phyloP scores from a whole-genome alignment of 2,888 invertebrate species.

The Lamproptera curius region DNA sequence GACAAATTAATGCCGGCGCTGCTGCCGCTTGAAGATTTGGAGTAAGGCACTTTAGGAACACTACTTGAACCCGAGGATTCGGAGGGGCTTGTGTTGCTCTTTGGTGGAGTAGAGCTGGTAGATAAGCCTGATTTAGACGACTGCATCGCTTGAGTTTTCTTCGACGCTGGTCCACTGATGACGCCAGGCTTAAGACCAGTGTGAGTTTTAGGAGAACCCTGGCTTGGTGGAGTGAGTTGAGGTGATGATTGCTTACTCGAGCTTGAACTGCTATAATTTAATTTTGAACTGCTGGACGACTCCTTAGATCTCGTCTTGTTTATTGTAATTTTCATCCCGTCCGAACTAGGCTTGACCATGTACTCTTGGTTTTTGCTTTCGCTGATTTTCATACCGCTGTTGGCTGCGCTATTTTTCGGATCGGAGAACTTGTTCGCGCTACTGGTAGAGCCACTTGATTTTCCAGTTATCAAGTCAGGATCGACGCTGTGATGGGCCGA shows the following conservation, averaged over 20 bases:
- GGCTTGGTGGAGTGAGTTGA: constrained; percentile 68
- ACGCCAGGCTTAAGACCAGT: constrained; percentile 92
- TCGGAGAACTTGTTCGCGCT: constrained; percentile 66
- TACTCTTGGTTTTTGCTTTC: constrained; percentile 87
- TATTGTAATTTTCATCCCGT: constrained; percentile 94
- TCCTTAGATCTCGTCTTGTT: constrained; percentile 91
- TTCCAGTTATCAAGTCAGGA: constrained; percentile 60
- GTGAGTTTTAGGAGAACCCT: constrained; percentile 87
- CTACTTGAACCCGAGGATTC: constrained; percentile 51
- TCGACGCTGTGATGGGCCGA: constrained; percentile 83
- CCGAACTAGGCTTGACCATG: constrained; percentile 92
- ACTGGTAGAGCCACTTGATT: constrained; percentile 67
- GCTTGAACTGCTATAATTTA: constrained; percentile 63
- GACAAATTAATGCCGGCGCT: constrained; percentile 65
- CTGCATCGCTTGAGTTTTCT: constrained; percentile 84
- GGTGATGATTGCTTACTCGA: constrained; percentile 69
- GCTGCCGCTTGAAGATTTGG: constrained; percentile 61
- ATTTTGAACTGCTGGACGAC: constrained; percentile 71
- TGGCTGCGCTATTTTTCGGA: constrained; percentile 60
- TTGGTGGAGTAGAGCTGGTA: constrained; percentile 64
- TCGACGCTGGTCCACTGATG: constrained; percentile 91
- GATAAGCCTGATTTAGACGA: constrained; percentile 64
- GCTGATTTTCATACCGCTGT: constrained; percentile 54
- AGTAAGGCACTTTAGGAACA: constrained; percentile 69
- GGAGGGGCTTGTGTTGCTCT: constrained; percentile 60